Evolutionary conservation across 2,888 invertebrate species (phyloP).

Genomic region (Crepidodera aurea): DNA sequence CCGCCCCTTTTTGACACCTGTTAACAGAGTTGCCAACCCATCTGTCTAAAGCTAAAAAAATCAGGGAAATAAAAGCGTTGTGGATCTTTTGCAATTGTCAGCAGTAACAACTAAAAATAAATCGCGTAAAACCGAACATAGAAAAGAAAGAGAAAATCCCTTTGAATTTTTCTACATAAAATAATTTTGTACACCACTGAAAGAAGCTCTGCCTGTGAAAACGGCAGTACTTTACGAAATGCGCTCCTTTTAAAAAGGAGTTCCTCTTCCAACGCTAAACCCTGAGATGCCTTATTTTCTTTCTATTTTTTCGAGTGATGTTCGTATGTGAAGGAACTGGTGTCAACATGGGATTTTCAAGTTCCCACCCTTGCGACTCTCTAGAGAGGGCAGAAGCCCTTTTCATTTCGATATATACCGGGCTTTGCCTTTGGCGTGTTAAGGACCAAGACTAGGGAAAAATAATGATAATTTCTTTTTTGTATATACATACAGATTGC

Average conservation of each 20-base stretch:
- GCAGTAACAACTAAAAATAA: no score
- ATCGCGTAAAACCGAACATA: no score
- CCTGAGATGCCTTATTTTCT: constrained; percentile 54
- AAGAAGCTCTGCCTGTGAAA: constrained; percentile 38
- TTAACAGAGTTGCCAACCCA: no score
- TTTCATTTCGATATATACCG: constrained; percentile 47
- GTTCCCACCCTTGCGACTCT: constrained; percentile 31
- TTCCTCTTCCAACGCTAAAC: constrained; percentile 50
- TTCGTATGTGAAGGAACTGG: constrained; percentile 56
- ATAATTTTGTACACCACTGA: constrained; percentile 22
- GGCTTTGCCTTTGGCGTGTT: neutral
- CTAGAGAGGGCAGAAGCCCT: constrained; percentile 48
- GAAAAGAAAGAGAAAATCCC: no score
- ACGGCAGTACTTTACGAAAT: constrained; percentile 46
- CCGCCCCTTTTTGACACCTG: no score
- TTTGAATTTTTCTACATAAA: no score
- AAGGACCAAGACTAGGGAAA: neutral
- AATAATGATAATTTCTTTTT: neutral
- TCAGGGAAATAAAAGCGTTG: no score
- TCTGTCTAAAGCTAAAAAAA: no score
- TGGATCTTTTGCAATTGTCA: no score
- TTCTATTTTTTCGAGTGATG: constrained; percentile 50
- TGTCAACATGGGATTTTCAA: constrained; percentile 57
- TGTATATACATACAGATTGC: neutral
- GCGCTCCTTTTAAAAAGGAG: constrained; percentile 48